phyloP scores from a whole-genome alignment of 2,888 invertebrate species.

The Tetheella fluctuosa region DNA sequence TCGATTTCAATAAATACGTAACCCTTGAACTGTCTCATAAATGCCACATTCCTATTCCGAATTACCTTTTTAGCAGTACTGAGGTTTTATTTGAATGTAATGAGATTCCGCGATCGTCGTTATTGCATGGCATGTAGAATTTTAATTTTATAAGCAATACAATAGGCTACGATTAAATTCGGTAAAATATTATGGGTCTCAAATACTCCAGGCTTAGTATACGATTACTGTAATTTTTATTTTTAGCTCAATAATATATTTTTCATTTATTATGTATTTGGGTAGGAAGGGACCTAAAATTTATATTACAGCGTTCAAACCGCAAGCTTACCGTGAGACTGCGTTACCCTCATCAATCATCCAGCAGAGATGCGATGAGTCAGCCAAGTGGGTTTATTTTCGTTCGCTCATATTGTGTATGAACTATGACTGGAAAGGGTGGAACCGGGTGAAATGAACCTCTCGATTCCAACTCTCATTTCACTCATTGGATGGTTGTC shows the following conservation, averaged over 20 bases:
- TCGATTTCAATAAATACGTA: background rate
- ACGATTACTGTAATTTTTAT: no score
- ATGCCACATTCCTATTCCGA: background rate
- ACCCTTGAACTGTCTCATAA: background rate
- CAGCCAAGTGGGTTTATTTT: constrained; percentile 45
- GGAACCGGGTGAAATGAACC: constrained; percentile 22
- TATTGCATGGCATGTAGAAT: background rate
- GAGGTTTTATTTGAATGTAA: background rate
- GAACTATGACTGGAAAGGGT: constrained; percentile 22
- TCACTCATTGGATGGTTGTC: constrained; percentile 9
- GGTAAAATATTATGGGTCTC: no score
- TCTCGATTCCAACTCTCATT: constrained; percentile 13
- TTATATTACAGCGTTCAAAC: constrained; percentile 10
- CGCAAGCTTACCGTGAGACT: constrained; percentile 16
- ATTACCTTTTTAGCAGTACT: background rate
- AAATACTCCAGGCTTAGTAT: no score
- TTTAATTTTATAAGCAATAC: background rate
- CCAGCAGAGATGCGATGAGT: constrained; percentile 42
- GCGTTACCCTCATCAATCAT: constrained; percentile 46
- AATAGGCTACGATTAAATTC: background rate
- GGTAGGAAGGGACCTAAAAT: background rate
- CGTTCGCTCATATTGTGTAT: constrained; percentile 38
- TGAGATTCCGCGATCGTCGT: background rate
- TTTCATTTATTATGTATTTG: background rate
- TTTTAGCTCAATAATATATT: background rate